A percentile compares a stretch with the other conserved stretches of the same genome.
Evolutionary conservation across 2,113 vertebrate genomes (phyloP).

Genomic region (Manacus vitellinus): DNA sequence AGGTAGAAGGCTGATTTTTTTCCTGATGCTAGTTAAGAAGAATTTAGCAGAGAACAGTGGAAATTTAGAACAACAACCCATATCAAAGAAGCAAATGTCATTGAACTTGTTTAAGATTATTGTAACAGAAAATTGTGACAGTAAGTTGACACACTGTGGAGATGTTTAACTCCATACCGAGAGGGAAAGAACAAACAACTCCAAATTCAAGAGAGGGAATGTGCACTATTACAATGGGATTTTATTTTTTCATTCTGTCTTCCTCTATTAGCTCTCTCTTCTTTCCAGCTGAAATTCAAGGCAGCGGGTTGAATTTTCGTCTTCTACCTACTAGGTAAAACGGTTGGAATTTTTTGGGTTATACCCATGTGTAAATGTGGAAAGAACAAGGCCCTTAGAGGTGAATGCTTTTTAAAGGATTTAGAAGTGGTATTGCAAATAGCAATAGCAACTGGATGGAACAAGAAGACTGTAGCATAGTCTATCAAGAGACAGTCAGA

Average conservation of each 20-base stretch:
- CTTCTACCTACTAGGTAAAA: background rate
- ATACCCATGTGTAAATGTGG: background rate
- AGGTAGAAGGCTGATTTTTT: constrained; percentile 36
- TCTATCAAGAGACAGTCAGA: background rate
- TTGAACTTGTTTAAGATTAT: constrained; percentile 33
- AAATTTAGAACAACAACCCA: constrained; percentile 16
- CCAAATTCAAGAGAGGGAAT: background rate
- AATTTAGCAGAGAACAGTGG: background rate
- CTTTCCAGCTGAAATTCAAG: background rate
- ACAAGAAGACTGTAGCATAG: background rate
- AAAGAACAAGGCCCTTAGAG: background rate
- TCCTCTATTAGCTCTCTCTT: background rate
- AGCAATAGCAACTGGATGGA: background rate
- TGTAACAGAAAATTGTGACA: constrained; percentile 44
- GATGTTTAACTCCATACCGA: constrained; percentile 1
- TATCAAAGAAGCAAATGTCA: constrained; percentile 45
- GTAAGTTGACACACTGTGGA: constrained; percentile 25
- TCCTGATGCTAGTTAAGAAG: constrained; percentile 9
- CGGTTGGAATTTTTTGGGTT: background rate
- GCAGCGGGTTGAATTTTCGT: background rate
- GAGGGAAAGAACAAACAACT: background rate
- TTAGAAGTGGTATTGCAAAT: background rate
- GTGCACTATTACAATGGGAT: background rate
- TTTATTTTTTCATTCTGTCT: constrained; percentile 28
- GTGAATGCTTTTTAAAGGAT: background rate